Evolutionary conservation across 2,888 invertebrate genomes (phyloP).

Genomic region (Timema podura): DNA sequence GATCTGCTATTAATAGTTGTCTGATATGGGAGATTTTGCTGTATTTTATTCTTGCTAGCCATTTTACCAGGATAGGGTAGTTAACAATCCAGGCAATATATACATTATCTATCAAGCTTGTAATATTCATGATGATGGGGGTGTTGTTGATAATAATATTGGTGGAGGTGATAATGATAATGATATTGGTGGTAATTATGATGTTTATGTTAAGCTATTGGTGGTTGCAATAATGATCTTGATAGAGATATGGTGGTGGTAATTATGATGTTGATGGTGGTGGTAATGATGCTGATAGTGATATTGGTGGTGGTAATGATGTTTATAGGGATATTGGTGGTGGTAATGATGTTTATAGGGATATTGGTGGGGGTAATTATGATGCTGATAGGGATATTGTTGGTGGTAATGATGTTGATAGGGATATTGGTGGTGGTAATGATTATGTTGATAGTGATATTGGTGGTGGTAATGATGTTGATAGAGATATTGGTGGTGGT

Average conservation of each 20-base stretch:
- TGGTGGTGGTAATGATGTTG: conserved; percentile 1
- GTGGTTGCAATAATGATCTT: too few species aligned
- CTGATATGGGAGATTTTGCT: too few species aligned
- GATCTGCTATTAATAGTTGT: too few species aligned
- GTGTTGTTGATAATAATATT: conserved; percentile 9
- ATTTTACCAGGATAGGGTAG: too few species aligned
- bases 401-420: not conserved
- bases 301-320: not conserved
- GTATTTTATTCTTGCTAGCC: too few species aligned
- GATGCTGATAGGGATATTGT: conserved; percentile 12
- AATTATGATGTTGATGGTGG: conserved; percentile 7
- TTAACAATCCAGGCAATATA: too few species aligned
- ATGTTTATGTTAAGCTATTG: not conserved
- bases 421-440: not conserved
- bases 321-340: not conserved
- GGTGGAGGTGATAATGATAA: conserved; percentile 6
- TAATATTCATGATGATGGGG: conserved; percentile 11
- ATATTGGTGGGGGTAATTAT: not conserved
- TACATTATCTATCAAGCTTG: too few species aligned
- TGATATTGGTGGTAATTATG: conserved; percentile 7
- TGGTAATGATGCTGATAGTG: conserved; percentile 2
- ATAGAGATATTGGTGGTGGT: not conserved
- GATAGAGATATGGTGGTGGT: not conserved
- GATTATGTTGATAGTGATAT: not conserved
- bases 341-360: conserved; percentile 1